A percentile compares a stretch with the other conserved stretches of the same genome.
phyloP scores from a whole-genome alignment of 2,113 vertebrate species.

The Penelope pileata region DNA sequence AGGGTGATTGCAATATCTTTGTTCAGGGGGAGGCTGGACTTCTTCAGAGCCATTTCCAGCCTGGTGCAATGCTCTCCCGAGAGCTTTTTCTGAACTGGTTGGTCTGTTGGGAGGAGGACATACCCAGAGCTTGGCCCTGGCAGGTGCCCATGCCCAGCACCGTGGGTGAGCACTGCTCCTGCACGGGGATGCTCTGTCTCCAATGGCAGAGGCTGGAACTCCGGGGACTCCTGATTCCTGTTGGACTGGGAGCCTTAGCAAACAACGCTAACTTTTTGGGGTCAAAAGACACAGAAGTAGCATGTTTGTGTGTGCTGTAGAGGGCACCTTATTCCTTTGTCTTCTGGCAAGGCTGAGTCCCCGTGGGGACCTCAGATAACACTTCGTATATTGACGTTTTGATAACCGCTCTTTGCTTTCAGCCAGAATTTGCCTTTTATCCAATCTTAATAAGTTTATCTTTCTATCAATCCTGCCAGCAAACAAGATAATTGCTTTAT shows the following conservation, averaged over 20 bases:
- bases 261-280: background rate
- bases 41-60: background rate
- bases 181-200: accelerated
- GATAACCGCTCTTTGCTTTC: constrained; percentile 9
- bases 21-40: background rate
- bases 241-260: accelerated
- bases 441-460: background rate
- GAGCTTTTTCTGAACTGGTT: no score
- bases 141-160: background rate
- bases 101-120: background rate
- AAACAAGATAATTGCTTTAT: background rate
- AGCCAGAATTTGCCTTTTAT: background rate
- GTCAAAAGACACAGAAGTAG: background rate
- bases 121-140: accelerated
- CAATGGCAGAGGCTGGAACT: accelerated
- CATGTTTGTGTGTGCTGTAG: background rate
- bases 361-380: background rate
- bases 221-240: accelerated
- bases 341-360: background rate
- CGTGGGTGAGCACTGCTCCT: accelerated
- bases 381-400: background rate
- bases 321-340: constrained; percentile 23
- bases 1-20: background rate
- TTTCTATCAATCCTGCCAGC: constrained; percentile 3
- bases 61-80: accelerated